phyloP scores from a whole-genome alignment of 2,888 invertebrate species.

The Nebria salina region DNA sequence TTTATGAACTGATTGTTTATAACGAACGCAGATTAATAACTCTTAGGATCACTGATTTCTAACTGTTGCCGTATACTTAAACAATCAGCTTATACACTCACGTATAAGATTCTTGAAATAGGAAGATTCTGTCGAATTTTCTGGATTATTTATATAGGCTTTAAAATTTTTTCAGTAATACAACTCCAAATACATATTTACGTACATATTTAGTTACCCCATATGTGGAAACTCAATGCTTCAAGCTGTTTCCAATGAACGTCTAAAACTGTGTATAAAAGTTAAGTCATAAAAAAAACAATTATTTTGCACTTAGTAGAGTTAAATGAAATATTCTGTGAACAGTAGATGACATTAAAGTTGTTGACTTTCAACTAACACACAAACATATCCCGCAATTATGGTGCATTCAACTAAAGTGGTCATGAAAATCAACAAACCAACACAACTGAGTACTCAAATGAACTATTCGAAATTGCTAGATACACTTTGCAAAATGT shows the following conservation, averaged over 20 bases:
- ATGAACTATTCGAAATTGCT: constrained; percentile 26
- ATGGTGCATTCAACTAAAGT: constrained; percentile 23
- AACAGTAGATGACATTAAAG: neutral
- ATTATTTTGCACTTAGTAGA: neutral
- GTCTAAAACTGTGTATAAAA: neutral
- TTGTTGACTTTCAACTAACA: neutral
- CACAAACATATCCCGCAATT: neutral
- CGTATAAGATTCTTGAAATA: too few species aligned
- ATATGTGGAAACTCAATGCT: too few species aligned
- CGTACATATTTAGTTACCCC: neutral
- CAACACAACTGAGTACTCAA: constrained; percentile 14
- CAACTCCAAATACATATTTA: too few species aligned
- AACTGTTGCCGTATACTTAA: too few species aligned
- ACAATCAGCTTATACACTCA: too few species aligned
- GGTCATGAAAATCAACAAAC: constrained; percentile 33
- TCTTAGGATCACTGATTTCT: too few species aligned
- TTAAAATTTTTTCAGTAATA: too few species aligned
- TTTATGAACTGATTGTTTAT: too few species aligned
- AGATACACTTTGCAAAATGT: constrained; percentile 34
- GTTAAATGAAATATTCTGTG: neutral
- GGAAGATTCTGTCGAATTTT: too few species aligned
- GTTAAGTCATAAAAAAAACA: neutral
- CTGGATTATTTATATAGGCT: too few species aligned
- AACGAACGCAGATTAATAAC: too few species aligned
- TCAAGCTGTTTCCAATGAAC: too few species aligned